phyloP scores from a whole-genome alignment of 2,797 vertebrate genomes.

The Hemibagrus guttatus region DNA sequence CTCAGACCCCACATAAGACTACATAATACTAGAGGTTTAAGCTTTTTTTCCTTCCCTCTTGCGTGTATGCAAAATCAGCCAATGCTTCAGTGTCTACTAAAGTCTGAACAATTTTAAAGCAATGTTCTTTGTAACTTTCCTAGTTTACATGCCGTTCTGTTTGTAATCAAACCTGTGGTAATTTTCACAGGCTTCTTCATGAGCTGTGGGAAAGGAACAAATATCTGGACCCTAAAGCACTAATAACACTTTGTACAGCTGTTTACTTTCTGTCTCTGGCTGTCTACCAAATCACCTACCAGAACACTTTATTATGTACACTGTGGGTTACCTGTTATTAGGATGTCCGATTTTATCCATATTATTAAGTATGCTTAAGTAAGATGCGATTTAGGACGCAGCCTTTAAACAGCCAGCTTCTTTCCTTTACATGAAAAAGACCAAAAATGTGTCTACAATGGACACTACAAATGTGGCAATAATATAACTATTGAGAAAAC shows the following conservation, averaged over 20 bases:
- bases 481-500: background rate
- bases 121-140: background rate
- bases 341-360: background rate
- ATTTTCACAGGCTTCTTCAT: background rate
- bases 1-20: background rate
- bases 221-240: background rate
- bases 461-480: background rate
- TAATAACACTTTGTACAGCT: background rate
- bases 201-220: background rate
- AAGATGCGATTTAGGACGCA: background rate
- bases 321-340: background rate
- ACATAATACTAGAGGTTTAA: background rate
- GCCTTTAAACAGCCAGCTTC: background rate
- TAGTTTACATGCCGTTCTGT: background rate
- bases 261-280: background rate
- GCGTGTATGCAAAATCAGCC: background rate
- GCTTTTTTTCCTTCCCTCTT: background rate
- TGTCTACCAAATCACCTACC: background rate
- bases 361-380: background rate
- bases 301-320: background rate
- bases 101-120: background rate
- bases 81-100: background rate
- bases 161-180: background rate
- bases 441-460: background rate
- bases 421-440: too few relatives aligned